Conservation (phyloP, 2,797 vertebrate species). For the Enteromius anoplus region DNA sequence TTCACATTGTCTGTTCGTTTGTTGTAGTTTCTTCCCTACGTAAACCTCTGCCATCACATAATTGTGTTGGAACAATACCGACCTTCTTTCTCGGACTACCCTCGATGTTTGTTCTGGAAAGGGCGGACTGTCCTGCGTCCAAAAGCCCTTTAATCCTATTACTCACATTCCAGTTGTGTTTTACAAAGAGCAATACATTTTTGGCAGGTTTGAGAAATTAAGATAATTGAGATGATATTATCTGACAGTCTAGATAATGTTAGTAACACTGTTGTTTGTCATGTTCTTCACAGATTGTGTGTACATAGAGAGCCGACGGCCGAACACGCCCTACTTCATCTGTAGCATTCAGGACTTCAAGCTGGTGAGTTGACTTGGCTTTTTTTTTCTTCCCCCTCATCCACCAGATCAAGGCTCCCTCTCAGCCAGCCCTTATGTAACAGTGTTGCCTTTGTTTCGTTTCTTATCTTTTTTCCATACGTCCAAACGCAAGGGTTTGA, state of each 20-base stretch:
- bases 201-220: constrained; percentile 70
- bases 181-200: constrained; percentile 73
- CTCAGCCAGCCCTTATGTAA: constrained; percentile 12
- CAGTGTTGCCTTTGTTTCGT: constrained; percentile 44
- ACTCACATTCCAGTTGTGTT: constrained; percentile 81
- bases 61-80: constrained; percentile 80
- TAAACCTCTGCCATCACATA: constrained; percentile 64
- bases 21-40: constrained; percentile 20
- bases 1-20: background rate
- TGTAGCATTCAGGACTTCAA: constrained; percentile 99
- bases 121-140: constrained; percentile 74
- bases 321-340: constrained; percentile 99
- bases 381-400: constrained; percentile 46
- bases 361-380: constrained; percentile 87
- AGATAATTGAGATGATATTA: constrained; percentile 55
- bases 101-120: constrained; percentile 81
- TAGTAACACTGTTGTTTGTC: constrained; percentile 40
- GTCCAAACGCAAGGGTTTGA: constrained; percentile 55
- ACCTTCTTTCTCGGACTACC: constrained; percentile 71
- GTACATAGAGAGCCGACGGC: constrained; percentile 97
- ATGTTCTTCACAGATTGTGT: constrained; percentile 90
- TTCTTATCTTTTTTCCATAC: constrained; percentile 46
- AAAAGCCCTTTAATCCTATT: constrained; percentile 82
- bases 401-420: constrained; percentile 7
- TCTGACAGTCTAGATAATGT: constrained; percentile 63